Evolutionary conservation across 1,140 invertebrate genomes (phyloP), one percentile per base, ranked within the genome.

Genomic region (Hirudo medicinalis): DNA sequence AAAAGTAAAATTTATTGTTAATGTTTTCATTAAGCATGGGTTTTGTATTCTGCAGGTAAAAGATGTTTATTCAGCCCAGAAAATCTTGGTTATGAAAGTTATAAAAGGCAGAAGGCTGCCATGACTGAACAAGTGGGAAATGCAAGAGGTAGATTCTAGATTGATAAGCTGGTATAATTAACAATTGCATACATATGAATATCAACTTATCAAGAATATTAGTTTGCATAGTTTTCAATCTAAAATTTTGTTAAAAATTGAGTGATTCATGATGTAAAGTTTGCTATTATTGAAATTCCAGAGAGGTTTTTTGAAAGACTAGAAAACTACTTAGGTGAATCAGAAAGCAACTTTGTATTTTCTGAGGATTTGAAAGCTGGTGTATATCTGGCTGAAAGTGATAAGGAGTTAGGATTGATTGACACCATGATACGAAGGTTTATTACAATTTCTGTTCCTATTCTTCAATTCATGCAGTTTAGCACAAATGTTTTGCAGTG

Each of bases 291-390:
- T 54, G 22, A 54, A 54, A 36, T 54, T 29, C 22, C 40, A 70
- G 69, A 25, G 13, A 54, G 43, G 49, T 70, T 70, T 54, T 25
- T 43, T 54, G 22, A 53, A 32, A 43, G 69, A n/a, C 49, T 70
- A 54, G 69, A 70, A 17, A 55, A 54, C 49, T 70, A 70, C 49
- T 27, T 70, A 25, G 69, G 54, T 20, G 22, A 43, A 70, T 49
- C 43, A 13, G 20, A 49, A 2, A 70, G 19, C 22, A 70, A 70
- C 69, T 57, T 27, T 22, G 49, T 91, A 74, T 91, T 91, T 76
- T 90, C 89, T 9, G 90, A 91, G 82, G 90, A 92, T 82, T 80
- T 92, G 11, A 91, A 91, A 78, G 89, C 89, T 77, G 88, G 91
- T 85, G 78, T 89, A 11, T 87, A 90, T 78, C 78, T 91, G 43